Conservation (phyloP, 1,140 invertebrate genomes). For the Hyles vespertilio region DNA sequence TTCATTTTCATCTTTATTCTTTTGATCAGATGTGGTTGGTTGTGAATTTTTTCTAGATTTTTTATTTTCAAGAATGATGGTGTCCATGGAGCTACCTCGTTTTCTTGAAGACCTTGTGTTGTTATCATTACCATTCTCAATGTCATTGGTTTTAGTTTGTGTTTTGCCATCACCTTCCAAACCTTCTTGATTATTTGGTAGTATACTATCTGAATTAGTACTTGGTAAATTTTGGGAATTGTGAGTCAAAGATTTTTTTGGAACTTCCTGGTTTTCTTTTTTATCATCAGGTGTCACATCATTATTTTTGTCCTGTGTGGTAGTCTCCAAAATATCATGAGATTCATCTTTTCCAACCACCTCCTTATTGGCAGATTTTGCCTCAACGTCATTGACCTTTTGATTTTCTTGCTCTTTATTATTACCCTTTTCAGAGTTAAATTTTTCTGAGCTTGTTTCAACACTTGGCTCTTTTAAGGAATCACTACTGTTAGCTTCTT, state of each 20-base stretch:
- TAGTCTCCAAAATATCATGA: no score
- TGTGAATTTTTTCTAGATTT: constrained; percentile 11
- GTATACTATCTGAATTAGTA: constrained; percentile 26
- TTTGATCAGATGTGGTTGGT: background rate
- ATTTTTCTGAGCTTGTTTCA: no score
- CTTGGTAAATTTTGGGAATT: constrained; percentile 5
- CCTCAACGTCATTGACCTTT: no score
- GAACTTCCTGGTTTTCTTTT: no score
- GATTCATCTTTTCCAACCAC: no score
- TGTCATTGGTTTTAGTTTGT: constrained; percentile 10
- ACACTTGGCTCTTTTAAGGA: no score
- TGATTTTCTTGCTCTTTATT: no score
- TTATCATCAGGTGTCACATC: no score
- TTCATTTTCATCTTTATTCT: constrained; percentile 5
- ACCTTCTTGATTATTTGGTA: constrained; percentile 65
- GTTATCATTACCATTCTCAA: constrained; percentile 16
- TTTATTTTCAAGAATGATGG: constrained; percentile 7
- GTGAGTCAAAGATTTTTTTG: background rate
- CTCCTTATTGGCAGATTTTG: no score
- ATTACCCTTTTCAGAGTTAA: no score
- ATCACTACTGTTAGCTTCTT: no score
- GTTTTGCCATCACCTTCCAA: constrained; percentile 3
- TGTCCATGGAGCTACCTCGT: constrained; percentile 30
- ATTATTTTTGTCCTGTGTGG: no score
- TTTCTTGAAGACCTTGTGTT: constrained; percentile 18